Percentiles rank a stretch among this genome's conserved stretches.
These are phyloP conservation scores for Helostoma temminkii DNA, from an alignment of 2,797 vertebrate genomes.

Conservation along the genomic window DNA sequence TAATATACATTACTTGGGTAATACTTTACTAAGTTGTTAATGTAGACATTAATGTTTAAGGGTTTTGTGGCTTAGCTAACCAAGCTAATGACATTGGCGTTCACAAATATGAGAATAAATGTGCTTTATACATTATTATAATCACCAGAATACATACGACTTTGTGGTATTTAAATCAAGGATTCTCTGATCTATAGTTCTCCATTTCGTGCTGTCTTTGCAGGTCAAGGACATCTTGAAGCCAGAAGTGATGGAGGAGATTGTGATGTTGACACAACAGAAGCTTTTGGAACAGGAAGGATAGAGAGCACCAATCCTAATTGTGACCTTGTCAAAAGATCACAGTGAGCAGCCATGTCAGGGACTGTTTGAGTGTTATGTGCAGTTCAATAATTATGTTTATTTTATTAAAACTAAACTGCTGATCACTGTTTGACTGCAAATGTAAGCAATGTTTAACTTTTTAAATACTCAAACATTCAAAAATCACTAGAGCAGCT, in stretches of 20 bases:
- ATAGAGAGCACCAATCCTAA: conserved; percentile 67
- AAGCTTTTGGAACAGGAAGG: conserved; percentile 92
- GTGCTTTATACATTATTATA: neutral
- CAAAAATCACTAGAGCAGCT: conserved; percentile 15
- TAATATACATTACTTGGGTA: neutral
- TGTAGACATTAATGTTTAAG: neutral
- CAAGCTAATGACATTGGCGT: too few relatives aligned
- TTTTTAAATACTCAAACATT: conserved; percentile 11
- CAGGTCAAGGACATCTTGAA: conserved; percentile 98
- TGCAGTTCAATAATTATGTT: conserved; percentile 2
- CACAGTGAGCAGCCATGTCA: conserved; percentile 13
- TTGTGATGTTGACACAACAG: conserved; percentile 93
- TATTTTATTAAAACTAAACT: conserved; percentile 9
- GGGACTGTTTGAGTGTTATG: conserved; percentile 1
- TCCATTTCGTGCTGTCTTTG: conserved; percentile 31
- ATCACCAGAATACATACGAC: neutral
- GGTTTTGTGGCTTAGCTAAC: too few relatives aligned
- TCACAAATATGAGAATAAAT: neutral
- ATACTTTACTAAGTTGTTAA: neutral
- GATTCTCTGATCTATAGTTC: neutral
- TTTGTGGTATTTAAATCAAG: neutral
- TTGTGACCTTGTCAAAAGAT: conserved; percentile 9
- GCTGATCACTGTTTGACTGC: neutral
- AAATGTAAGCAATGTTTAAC: neutral
- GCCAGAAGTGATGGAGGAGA: conserved; percentile 94